phyloP scores from a whole-genome alignment of 2,797 vertebrate species.

The Melanotaenia maccullochi region DNA sequence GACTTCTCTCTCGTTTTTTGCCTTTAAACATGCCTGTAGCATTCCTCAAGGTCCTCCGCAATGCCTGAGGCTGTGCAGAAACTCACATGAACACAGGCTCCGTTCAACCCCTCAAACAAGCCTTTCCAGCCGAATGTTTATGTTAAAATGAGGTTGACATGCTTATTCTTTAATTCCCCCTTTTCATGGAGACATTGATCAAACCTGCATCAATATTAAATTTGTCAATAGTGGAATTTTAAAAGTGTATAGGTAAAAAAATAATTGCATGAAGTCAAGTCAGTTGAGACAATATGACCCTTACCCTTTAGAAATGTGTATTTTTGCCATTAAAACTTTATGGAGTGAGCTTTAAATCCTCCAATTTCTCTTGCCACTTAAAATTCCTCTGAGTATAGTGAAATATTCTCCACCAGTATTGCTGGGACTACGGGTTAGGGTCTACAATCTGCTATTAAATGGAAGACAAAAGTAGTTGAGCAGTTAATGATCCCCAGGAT shows the following conservation, averaged over 20 bases:
- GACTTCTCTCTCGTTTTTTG: conserved; percentile 31
- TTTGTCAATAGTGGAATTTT: conserved; percentile 64
- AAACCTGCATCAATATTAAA: conserved; percentile 47
- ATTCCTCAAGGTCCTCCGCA: conserved; percentile 70
- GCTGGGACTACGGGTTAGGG: conserved; percentile 19
- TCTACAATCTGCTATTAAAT: conserved; percentile 46
- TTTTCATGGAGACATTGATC: conserved; percentile 54
- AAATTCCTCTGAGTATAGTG: conserved; percentile 42
- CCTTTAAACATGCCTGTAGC: conserved; percentile 79
- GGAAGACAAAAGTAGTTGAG: background rate
- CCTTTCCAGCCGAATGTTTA: conserved; percentile 65
- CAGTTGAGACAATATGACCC: conserved; percentile 34
- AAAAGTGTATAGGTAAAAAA: conserved; percentile 23
- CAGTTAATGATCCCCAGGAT: conserved; percentile 33
- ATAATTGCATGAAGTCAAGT: conserved; percentile 30
- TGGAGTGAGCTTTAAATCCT: conserved; percentile 24
- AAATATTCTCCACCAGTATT: conserved; percentile 12
- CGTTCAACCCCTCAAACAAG: conserved; percentile 55
- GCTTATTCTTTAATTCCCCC: conserved; percentile 51
- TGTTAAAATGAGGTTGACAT: conserved; percentile 61
- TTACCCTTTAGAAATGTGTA: conserved; percentile 39
- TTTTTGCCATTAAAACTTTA: conserved; percentile 49
- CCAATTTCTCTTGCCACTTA: conserved; percentile 40
- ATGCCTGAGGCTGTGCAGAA: conserved; percentile 75
- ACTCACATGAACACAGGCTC: conserved; percentile 57